Conservation (phyloP, 2,888 invertebrate genomes). For the Acanthosepion lycidas region DNA sequence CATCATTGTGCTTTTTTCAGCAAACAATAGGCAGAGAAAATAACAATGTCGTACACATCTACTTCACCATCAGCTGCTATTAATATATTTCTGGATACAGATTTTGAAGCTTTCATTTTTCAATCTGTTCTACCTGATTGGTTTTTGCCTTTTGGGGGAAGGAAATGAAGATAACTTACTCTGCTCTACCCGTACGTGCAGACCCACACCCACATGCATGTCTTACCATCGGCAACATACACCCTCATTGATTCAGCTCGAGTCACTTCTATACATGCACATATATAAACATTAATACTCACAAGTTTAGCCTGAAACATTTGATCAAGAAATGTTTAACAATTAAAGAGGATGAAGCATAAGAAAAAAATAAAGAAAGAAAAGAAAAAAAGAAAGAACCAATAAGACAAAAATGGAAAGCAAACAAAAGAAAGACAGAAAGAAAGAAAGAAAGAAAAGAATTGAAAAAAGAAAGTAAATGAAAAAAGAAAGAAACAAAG, state of each 20-base stretch:
- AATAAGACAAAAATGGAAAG: no score
- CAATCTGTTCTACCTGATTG: constrained; percentile 18
- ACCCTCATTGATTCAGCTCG: no score
- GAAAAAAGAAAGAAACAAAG: not conserved
- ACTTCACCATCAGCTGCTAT: not conserved
- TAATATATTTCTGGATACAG: not conserved
- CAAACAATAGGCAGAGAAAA: not conserved
- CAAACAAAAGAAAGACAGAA: not conserved
- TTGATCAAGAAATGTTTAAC: no score
- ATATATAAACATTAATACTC: no score
- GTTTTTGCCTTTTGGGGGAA: not conserved
- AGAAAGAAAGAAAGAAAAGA: not conserved
- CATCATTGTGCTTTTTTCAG: not conserved
- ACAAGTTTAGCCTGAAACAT: no score
- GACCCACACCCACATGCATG: not conserved
- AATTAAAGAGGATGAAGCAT: no score
- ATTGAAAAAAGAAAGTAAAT: not conserved
- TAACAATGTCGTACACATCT: not conserved
- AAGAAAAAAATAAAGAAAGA: not conserved
- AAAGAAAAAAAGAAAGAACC: not conserved
- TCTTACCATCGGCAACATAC: not conserved
- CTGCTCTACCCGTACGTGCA: not conserved
- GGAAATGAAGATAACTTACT: constrained; percentile 11
- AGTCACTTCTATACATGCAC: no score
- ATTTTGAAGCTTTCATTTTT: constrained; percentile 13